Conservation (phyloP, 2,888 invertebrate genomes). For the Phoenoteleia sp. region DNA sequence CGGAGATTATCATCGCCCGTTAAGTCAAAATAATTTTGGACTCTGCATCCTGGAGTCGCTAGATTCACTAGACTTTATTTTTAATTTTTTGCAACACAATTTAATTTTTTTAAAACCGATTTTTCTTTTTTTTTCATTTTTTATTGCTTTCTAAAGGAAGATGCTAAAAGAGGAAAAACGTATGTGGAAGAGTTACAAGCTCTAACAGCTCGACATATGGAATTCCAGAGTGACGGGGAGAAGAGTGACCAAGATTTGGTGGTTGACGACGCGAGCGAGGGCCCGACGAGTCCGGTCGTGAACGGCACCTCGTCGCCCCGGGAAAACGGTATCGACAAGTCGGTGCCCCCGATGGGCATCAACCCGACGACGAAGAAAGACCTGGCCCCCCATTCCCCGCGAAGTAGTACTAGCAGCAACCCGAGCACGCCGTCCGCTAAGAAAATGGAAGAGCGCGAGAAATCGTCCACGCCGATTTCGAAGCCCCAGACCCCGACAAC, state of each 20-base stretch:
- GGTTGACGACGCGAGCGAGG: conserved; percentile 97
- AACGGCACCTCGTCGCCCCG: conserved; percentile 95
- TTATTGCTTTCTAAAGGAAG: conserved; percentile 68
- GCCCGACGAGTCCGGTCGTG: conserved; percentile 93
- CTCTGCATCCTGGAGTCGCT: too few species aligned
- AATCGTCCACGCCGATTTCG: conserved; percentile 95
- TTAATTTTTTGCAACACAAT: conserved; percentile 49
- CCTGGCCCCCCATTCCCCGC: conserved; percentile 85
- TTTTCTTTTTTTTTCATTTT: conserved; percentile 60
- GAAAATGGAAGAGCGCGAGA: conserved; percentile 92
- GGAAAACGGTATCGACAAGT: conserved; percentile 95
- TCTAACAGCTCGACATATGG: conserved; percentile 66
- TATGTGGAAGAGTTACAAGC: conserved; percentile 70
- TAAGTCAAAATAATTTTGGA: too few species aligned
- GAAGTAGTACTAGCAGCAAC: conserved; percentile 96
- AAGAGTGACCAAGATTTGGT: conserved; percentile 97
- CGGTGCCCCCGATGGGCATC: conserved; percentile 84
- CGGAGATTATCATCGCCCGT: too few species aligned
- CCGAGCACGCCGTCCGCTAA: conserved; percentile 96
- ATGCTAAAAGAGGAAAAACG: conserved; percentile 69
- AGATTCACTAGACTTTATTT: not conserved
- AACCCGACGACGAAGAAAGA: conserved; percentile 85
- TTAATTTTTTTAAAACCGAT: conserved; percentile 41
- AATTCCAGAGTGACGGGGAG: conserved; percentile 92
- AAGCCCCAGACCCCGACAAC: conserved; percentile 96